phyloP scores from a whole-genome alignment of 37 sponge, comb jelly and placozoan species.

The Cliona cf. orientalis region DNA sequence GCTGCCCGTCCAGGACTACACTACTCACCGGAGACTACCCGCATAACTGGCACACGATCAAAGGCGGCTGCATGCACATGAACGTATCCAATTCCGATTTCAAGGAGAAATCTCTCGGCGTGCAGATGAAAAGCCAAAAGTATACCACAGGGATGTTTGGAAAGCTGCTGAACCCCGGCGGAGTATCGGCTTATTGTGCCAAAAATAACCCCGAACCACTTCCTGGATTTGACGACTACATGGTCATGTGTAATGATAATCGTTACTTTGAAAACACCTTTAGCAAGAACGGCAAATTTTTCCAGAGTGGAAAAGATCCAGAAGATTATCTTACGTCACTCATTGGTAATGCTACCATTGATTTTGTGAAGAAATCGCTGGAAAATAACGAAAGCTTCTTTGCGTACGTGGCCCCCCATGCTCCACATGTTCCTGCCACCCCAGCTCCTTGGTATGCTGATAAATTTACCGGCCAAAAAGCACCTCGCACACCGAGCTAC shows the following conservation, averaged over 20 bases:
- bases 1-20: slow-evolving; percentile 81
- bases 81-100: slow-evolving; percentile 46
- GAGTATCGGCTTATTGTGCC: slow-evolving; percentile 47
- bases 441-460: slow-evolving; percentile 84
- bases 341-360: slow-evolving; percentile 61
- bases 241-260: slow-evolving; percentile 76
- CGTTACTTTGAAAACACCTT: slow-evolving; percentile 62
- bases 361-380: slow-evolving; percentile 52
- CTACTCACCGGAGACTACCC: slow-evolving; percentile 67
- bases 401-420: slow-evolving; percentile 81
- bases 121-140: slow-evolving; percentile 51
- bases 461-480: slow-evolving; percentile 32
- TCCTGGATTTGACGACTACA: slow-evolving; percentile 62
- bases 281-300: slow-evolving; percentile 33
- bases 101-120: slow-evolving; percentile 43
- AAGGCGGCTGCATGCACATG: slow-evolving; percentile 70
- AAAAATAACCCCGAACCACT: slow-evolving; percentile 9
- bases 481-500: slow-evolving; percentile 82
- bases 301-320: slow-evolving; percentile 38
- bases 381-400: slow-evolving; percentile 57
- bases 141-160: slow-evolving; percentile 81
- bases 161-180: slow-evolving; percentile 63
- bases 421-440: slow-evolving; percentile 84
- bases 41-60: slow-evolving; percentile 60
- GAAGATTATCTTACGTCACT: slow-evolving; percentile 76